Evolutionary conservation across 1,140 invertebrate genomes (phyloP), one percentile per base, ranked within the genome.

Genomic region (Leptopilina clavipes): DNA sequence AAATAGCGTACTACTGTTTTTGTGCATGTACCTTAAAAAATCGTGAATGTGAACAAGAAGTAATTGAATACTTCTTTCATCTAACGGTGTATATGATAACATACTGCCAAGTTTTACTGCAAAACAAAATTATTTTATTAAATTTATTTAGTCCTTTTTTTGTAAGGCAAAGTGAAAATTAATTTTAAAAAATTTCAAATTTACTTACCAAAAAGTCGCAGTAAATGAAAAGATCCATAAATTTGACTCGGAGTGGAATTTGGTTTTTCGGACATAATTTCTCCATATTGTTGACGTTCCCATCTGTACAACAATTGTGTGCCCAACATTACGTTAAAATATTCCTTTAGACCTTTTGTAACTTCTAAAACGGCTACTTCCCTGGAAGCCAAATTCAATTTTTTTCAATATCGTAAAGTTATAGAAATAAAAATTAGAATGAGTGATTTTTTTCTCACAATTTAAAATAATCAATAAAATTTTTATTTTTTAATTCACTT

Each of bases 291-390:
- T 0, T 95, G 94, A 78, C 97, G 91, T 91, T 99, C 98, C 91
- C 98, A 98, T 91, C 98, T 98, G 86, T 99, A 99, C 1, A 99
- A 90, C 12, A 99, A 89, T 87, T 98, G 97, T 22, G 96, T 95
- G 8, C 97, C 97, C 6, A 99, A 89, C 90, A 98, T 97, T 0
- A 95, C 94, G 91, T 99, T 98, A 85, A 99, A 99, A 89, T 99
- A 99, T 86, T 98, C 97, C 79, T 95, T 93, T 37, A 98, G 94
- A 0, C 97, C 97, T 85, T 95, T 94, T 0, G 95, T 94, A 6
- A 98, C 94, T 90, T 98, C 97, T 65, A 94, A 89, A 48, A 96
- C 94, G 52, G 59, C 59, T 31, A 93, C 93, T 89, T 98, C 97
- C 86, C 93, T 94, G 80, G 31, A 86, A 88, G 81, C 72, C 82